Percentiles rank a stretch among this genome's conserved stretches.
Conservation (phyloP, 2,113 vertebrate species). For the Pogonocichla stellata region DNA sequence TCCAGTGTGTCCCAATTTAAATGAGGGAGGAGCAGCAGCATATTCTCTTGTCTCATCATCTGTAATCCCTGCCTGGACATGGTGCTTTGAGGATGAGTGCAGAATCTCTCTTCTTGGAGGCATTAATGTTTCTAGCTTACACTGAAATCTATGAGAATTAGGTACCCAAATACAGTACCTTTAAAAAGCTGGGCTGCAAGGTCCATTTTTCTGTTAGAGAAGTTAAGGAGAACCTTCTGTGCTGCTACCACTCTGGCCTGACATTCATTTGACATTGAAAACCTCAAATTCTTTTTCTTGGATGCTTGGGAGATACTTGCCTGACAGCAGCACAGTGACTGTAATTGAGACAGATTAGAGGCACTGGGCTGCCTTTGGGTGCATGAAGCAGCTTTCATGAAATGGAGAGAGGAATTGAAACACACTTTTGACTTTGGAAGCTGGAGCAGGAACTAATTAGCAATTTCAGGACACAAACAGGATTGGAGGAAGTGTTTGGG, state of each 20-base stretch:
- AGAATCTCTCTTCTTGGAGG: neutral
- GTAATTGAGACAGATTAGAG: slow-evolving; percentile 56
- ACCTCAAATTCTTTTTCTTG: neutral
- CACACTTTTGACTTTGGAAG: slow-evolving; percentile 14
- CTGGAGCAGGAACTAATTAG: slow-evolving; percentile 66
- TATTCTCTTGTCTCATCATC: neutral
- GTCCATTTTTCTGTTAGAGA: neutral
- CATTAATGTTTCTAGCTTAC: neutral
- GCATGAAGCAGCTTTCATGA: slow-evolving; percentile 15
- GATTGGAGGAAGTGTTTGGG: slow-evolving; percentile 2
- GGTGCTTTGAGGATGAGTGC: neutral
- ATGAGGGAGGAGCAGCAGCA: neutral
- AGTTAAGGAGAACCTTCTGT: neutral
- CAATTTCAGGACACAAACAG: slow-evolving; percentile 55
- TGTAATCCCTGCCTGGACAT: neutral
- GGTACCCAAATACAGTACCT: neutral
- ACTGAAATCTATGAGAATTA: neutral
- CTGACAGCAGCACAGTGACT: slow-evolving; percentile 12
- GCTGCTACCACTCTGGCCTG: neutral
- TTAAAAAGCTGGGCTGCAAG: neutral
- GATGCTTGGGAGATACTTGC: slow-evolving; percentile 12
- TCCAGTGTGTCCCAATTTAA: neutral
- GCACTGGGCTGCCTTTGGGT: slow-evolving; percentile 37
- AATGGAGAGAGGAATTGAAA: slow-evolving; percentile 41
- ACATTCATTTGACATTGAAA: slow-evolving; percentile 41